Conservation (phyloP, 2,888 invertebrate species). For the Drosophila mimica region DNA sequence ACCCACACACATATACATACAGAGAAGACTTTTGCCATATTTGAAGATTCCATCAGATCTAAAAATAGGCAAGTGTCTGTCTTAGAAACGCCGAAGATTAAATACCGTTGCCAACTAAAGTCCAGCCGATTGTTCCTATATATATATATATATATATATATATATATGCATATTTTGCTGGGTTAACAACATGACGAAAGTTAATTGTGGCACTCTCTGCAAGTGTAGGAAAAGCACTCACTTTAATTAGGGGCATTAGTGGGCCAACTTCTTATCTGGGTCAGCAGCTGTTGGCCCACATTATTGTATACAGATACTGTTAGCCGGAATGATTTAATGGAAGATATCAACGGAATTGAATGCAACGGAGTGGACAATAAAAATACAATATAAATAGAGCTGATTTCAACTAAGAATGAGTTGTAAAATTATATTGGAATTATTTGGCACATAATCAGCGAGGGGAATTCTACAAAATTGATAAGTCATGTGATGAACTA, state of each 20-base stretch:
- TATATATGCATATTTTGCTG: too few species aligned
- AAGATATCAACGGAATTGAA: background rate
- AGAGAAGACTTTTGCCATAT: background rate
- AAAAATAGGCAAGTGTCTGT: background rate
- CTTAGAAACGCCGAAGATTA: background rate
- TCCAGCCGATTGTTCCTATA: background rate
- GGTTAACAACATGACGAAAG: too few species aligned
- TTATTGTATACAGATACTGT: background rate
- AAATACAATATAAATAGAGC: background rate
- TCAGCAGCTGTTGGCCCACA: background rate
- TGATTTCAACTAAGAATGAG: background rate
- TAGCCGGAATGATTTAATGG: background rate
- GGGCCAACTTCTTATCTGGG: background rate
- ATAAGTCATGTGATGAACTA: background rate
- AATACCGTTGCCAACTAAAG: background rate
- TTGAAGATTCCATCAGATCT: background rate
- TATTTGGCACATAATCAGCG: background rate
- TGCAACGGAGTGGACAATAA: background rate
- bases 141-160: background rate
- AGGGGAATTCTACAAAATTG: background rate
- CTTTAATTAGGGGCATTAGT: background rate
- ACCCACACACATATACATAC: background rate
- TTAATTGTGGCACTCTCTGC: background rate
- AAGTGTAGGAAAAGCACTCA: background rate
- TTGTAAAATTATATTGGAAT: background rate